These are phyloP conservation scores for Deroplatys truncata DNA, from an alignment of 2,888 invertebrate species.

Conservation along the genomic window DNA sequence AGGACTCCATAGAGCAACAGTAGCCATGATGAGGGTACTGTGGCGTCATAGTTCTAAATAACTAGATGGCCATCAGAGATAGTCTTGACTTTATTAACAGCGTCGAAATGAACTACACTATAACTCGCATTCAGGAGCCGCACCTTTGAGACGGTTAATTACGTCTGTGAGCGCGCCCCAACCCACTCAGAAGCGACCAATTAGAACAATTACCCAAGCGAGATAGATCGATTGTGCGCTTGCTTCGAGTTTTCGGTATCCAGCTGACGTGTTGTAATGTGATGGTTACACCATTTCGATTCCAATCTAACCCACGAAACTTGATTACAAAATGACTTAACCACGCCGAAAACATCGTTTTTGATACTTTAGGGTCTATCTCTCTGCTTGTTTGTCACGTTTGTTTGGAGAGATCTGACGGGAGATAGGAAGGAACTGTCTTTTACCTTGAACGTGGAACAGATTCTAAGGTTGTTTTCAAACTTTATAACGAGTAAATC, in stretches of 20 bases:
- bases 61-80: neutral
- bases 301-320: neutral
- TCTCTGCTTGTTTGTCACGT: neutral
- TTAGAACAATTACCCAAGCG: neutral
- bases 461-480: neutral
- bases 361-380: neutral
- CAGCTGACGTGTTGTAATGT: neutral
- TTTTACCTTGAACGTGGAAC: neutral
- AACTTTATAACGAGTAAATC: neutral
- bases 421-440: neutral
- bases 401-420: neutral
- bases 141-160: neutral
- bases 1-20: neutral
- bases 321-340: slow-evolving; percentile 6
- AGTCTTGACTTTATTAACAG: neutral
- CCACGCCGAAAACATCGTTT: neutral
- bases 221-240: neutral
- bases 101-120: neutral
- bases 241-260: neutral
- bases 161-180: neutral
- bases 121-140: neutral
- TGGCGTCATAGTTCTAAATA: neutral
- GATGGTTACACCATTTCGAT: neutral
- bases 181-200: neutral
- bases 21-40: neutral